A percentile compares a stretch with the other conserved stretches of the same genome.
Conservation (phyloP, 92 coral and sea anemone genomes). For the Montipora capitata region DNA sequence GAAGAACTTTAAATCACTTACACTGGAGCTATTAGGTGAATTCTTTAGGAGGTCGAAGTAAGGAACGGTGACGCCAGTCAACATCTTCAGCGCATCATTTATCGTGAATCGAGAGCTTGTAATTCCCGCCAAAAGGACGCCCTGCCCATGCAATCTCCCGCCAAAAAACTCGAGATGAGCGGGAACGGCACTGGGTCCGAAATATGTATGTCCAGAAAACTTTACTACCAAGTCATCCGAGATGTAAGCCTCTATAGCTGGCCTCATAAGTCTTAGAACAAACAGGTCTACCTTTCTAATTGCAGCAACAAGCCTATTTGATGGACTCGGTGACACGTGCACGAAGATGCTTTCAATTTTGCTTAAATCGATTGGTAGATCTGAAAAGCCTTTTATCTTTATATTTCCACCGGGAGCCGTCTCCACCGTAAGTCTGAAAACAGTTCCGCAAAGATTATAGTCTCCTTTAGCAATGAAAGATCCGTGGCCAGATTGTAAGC, state of each 20-base stretch:
- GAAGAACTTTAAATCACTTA: slow-evolving; percentile 33
- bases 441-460: slow-evolving; percentile 86
- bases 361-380: slow-evolving; percentile 87
- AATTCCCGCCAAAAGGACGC: slow-evolving; percentile 84
- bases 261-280: slow-evolving; percentile 82
- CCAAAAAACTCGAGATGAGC: slow-evolving; percentile 81
- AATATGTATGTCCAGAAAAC: slow-evolving; percentile 84
- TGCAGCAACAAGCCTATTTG: slow-evolving; percentile 63
- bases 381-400: slow-evolving; percentile 80
- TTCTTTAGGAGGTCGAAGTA: slow-evolving; percentile 79
- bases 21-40: slow-evolving; percentile 55
- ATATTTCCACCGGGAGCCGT: slow-evolving; percentile 69
- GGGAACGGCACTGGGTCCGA: slow-evolving; percentile 71
- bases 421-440: slow-evolving; percentile 78
- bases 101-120: slow-evolving; percentile 79
- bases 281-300: slow-evolving; percentile 78
- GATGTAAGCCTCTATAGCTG: slow-evolving; percentile 83
- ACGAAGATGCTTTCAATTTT: slow-evolving; percentile 84
- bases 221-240: slow-evolving; percentile 79
- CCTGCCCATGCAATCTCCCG: slow-evolving; percentile 69
- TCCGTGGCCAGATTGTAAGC: slow-evolving; percentile 70
- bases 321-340: slow-evolving; percentile 50
- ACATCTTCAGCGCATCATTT: slow-evolving; percentile 74
- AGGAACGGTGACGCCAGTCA: slow-evolving; percentile 77
- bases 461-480: slow-evolving; percentile 90